phyloP scores from a whole-genome alignment of 1,140 invertebrate genomes.

The Teleopsis dalmanni region DNA sequence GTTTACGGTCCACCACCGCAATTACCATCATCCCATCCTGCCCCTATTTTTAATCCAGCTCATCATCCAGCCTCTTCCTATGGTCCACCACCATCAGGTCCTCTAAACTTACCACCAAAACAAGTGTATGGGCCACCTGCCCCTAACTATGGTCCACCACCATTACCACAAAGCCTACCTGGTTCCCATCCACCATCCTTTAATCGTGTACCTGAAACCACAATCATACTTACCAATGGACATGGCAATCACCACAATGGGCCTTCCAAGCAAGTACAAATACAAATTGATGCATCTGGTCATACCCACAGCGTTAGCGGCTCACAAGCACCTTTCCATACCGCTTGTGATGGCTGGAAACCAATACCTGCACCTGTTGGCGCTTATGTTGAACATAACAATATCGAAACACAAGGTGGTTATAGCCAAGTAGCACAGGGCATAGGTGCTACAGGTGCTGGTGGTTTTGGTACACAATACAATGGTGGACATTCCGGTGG shows the following conservation, averaged over 20 bases:
- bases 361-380: constrained; percentile 60
- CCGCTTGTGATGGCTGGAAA: constrained; percentile 70
- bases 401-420: constrained; percentile 33
- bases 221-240: constrained; percentile 20
- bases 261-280: constrained; percentile 32
- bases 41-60: constrained; percentile 28
- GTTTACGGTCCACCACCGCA: constrained; percentile 48
- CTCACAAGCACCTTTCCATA: constrained; percentile 35
- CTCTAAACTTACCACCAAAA: constrained; percentile 27
- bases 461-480: constrained; percentile 1
- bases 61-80: constrained; percentile 37
- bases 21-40: constrained; percentile 37
- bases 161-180: constrained; percentile 23
- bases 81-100: constrained; percentile 40
- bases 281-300: constrained; percentile 34
- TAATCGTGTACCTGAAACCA: constrained; percentile 21
- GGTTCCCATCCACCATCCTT: constrained; percentile 20
- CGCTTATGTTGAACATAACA: constrained; percentile 29
- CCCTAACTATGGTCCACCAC: constrained; percentile 30
- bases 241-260: background rate
- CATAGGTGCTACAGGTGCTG: background rate
- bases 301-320: constrained; percentile 36
- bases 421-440: constrained; percentile 32
- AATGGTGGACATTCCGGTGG: constrained; percentile 11
- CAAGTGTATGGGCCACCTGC: constrained; percentile 37